Evolutionary conservation across 2,888 invertebrate genomes (phyloP).

Genomic region (Agriopis aurantiaria): DNA sequence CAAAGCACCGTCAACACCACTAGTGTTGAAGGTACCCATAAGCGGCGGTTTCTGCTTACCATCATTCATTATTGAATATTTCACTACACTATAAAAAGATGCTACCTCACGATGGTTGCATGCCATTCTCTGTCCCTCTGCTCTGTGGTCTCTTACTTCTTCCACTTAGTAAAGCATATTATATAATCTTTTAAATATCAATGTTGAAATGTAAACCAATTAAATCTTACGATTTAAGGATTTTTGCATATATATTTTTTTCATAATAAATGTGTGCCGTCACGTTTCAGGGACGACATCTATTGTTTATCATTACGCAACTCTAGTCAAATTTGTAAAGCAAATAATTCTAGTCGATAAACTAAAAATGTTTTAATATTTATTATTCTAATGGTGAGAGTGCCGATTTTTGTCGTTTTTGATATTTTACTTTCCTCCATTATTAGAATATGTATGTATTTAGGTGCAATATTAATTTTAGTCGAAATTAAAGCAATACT

Average conservation of each 20-base stretch:
- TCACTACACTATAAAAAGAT: too few species aligned
- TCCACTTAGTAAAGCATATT: too few species aligned
- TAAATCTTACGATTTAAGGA: background rate
- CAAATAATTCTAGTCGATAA: background rate
- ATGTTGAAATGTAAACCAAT: too few species aligned
- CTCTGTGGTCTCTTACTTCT: too few species aligned
- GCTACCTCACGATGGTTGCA: too few species aligned
- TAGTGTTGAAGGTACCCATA: too few species aligned
- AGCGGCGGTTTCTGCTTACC: too few species aligned
- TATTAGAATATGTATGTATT: constrained; percentile 38
- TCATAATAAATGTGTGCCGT: background rate
- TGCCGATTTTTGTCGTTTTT: constrained; percentile 22
- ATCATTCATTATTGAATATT: too few species aligned
- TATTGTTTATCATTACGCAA: background rate
- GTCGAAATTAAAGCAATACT: constrained; percentile 75
- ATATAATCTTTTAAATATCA: too few species aligned
- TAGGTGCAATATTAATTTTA: constrained; percentile 80
- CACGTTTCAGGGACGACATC: constrained; percentile 9
- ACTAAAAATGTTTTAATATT: constrained; percentile 3
- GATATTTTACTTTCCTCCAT: constrained; percentile 14
- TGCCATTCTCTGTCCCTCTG: too few species aligned
- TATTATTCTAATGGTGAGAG: constrained; percentile 18
- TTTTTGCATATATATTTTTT: background rate
- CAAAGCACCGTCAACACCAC: too few species aligned
- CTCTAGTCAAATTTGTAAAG: background rate